phyloP scores from a whole-genome alignment of 2,888 invertebrate species.

The Lucinisca nassula region DNA sequence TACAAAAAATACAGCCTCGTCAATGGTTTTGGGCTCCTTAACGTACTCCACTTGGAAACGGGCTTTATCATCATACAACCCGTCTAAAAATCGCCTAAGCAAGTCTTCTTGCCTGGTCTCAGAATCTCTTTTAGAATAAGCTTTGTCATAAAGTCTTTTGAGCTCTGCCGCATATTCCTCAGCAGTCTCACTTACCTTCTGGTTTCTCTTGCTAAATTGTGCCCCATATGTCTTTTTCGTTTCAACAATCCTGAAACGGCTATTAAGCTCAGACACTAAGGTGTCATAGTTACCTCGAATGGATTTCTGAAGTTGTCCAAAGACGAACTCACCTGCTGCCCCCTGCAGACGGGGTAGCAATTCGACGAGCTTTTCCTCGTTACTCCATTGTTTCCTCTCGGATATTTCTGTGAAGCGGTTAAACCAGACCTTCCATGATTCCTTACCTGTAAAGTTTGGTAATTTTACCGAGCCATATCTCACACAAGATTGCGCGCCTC shows the following conservation, averaged over 20 bases:
- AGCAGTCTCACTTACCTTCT: neutral
- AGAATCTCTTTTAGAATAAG: neutral
- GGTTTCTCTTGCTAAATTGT: neutral
- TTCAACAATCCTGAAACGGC: constrained; percentile 3
- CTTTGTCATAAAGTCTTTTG: constrained; percentile 10
- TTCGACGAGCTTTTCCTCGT: neutral
- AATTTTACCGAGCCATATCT: too few relatives aligned
- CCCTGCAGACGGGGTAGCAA: neutral
- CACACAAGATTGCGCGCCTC: too few relatives aligned
- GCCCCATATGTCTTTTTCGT: neutral
- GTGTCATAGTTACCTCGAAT: neutral
- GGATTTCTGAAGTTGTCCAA: neutral
- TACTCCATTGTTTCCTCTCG: neutral
- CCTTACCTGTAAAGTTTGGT: too few relatives aligned
- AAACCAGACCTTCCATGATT: neutral
- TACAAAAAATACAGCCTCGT: neutral
- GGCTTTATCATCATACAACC: constrained; percentile 28
- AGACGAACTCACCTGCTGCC: neutral
- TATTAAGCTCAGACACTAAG: neutral
- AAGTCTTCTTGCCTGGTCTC: constrained; percentile 10
- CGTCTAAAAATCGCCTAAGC: constrained; percentile 33
- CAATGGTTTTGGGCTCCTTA: too few relatives aligned
- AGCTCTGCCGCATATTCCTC: constrained; percentile 23
- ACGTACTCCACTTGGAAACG: constrained; percentile 25
- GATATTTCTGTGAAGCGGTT: neutral